Conservation (phyloP, 2,888 invertebrate genomes). For the Hymenopus coronatus region DNA sequence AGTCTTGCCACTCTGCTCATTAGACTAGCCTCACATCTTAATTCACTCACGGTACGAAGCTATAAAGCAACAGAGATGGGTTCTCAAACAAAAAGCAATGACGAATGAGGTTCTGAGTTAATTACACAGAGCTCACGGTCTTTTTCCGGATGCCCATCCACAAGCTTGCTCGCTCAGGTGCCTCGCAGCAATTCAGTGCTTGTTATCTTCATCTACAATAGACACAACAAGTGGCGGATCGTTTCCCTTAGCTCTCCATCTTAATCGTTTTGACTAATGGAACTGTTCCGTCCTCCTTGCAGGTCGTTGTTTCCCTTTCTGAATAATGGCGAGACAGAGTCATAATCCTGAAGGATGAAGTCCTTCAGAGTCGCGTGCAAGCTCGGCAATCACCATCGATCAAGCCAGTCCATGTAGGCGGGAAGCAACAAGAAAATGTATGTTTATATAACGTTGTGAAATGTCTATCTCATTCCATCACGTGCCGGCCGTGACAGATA, state of each 20-base stretch:
- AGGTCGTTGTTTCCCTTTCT: background rate
- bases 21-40: background rate
- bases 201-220: background rate
- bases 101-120: background rate
- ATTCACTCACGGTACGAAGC: background rate
- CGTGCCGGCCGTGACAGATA: background rate
- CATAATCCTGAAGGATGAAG: background rate
- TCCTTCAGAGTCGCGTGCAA: background rate
- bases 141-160: background rate
- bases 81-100: background rate
- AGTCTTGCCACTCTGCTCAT: background rate
- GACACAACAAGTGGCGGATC: background rate
- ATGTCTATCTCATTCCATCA: background rate
- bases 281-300: background rate
- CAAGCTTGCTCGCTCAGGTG: background rate
- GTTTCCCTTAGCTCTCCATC: background rate
- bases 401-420: background rate
- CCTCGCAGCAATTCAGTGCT: background rate
- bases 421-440: background rate
- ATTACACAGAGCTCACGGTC: background rate
- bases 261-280: background rate
- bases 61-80: background rate
- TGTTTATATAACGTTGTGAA: background rate
- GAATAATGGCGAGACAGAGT: background rate
- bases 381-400: background rate